Conservation (phyloP, 2,888 invertebrate species). For the Acronicta alni region DNA sequence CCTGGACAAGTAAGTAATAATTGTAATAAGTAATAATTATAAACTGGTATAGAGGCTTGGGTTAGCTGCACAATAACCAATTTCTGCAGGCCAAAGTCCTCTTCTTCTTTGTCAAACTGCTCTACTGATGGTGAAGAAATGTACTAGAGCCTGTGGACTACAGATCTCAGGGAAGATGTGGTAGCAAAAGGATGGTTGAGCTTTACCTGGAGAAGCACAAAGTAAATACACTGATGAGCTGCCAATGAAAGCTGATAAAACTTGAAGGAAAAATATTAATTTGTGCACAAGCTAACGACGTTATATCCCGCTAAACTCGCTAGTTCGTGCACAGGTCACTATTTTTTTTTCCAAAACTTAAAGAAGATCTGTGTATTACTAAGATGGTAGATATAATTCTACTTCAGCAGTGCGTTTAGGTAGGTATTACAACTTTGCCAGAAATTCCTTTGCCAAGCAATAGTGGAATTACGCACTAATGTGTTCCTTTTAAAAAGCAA, state of each 20-base stretch:
- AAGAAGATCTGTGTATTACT: neutral
- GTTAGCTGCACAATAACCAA: no score
- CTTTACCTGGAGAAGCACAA: no score
- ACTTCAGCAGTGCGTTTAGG: neutral
- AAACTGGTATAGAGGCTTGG: neutral
- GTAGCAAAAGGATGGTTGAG: no score
- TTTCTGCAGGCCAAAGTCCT: no score
- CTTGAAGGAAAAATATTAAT: neutral
- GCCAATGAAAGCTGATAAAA: neutral
- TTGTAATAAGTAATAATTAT: neutral
- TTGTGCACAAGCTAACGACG: slow-evolving; percentile 2
- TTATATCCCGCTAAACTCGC: neutral
- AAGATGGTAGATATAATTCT: neutral
- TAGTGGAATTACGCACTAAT: no score
- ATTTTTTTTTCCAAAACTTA: neutral
- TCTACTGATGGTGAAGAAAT: no score
- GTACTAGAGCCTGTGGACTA: no score
- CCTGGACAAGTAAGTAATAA: slow-evolving; percentile 74
- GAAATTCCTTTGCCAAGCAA: slow-evolving; percentile 2
- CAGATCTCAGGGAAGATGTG: no score
- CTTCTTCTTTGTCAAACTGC: no score
- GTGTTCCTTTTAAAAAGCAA: no score
- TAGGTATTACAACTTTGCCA: neutral
- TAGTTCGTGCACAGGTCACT: slow-evolving; percentile 4
- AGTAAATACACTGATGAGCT: neutral